phyloP scores from a whole-genome alignment of 2,888 invertebrate species.

The Blomia tropicalis region DNA sequence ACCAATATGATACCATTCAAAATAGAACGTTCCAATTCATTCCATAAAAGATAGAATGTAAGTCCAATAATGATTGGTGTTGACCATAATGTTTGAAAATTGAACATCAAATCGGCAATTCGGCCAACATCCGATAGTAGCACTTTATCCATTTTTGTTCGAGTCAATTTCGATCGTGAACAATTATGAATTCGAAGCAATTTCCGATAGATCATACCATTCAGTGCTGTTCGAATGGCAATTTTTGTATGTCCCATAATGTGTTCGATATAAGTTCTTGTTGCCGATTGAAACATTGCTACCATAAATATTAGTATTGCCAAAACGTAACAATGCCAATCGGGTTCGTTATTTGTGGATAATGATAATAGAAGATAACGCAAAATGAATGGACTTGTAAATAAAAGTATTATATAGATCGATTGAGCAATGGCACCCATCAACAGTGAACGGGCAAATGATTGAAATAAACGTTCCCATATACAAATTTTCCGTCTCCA shows the following conservation, averaged over 20 bases:
- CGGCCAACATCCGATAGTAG: slow-evolving; percentile 82
- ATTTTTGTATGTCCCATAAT: slow-evolving; percentile 77
- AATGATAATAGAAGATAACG: background rate
- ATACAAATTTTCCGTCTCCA: too few species aligned
- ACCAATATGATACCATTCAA: slow-evolving; percentile 79
- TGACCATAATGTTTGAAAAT: slow-evolving; percentile 71
- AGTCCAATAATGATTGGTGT: slow-evolving; percentile 65
- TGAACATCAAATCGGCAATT: slow-evolving; percentile 65
- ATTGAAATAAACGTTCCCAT: background rate
- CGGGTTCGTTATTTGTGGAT: slow-evolving; percentile 39
- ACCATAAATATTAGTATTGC: slow-evolving; percentile 55
- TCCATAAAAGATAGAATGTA: slow-evolving; percentile 59
- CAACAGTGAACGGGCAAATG: background rate
- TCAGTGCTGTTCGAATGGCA: slow-evolving; percentile 68
- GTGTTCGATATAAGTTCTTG: slow-evolving; percentile 46
- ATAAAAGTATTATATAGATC: background rate
- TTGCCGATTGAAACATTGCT: slow-evolving; percentile 55
- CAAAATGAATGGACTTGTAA: background rate
- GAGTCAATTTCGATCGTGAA: slow-evolving; percentile 40
- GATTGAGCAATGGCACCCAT: background rate
- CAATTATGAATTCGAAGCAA: slow-evolving; percentile 31
- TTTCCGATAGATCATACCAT: slow-evolving; percentile 76
- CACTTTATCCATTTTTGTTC: slow-evolving; percentile 78
- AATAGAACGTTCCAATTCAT: slow-evolving; percentile 42
- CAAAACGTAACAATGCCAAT: slow-evolving; percentile 76